phyloP scores from a whole-genome alignment of 2,888 invertebrate genomes.

The Autographa pulchrina region DNA sequence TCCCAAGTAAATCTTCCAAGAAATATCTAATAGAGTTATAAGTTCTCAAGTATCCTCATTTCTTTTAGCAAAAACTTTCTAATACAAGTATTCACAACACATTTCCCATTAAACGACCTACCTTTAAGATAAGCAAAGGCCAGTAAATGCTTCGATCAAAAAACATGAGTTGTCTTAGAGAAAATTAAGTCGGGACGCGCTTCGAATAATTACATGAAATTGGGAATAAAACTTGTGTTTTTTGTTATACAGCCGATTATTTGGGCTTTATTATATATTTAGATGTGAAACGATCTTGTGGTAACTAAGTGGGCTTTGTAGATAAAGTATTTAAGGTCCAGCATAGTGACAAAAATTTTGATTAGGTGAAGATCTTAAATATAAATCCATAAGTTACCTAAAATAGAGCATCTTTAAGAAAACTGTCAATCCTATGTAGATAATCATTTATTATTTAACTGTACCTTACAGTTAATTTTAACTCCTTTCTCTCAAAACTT shows the following conservation, averaged over 20 bases:
- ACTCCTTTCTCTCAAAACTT: too few species aligned
- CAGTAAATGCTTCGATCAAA: conserved; percentile 12
- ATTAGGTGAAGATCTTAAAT: background rate
- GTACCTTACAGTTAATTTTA: too few species aligned
- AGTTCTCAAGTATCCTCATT: background rate
- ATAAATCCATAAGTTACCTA: background rate
- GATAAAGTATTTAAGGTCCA: background rate
- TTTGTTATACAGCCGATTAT: background rate
- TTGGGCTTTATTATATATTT: conserved; percentile 4
- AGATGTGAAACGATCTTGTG: background rate
- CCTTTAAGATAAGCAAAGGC: conserved; percentile 7
- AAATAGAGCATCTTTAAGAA: too few species aligned
- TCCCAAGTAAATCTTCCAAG: background rate
- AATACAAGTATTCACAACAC: conserved; percentile 1
- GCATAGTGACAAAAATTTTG: background rate
- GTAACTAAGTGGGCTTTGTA: background rate
- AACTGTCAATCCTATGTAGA: too few species aligned
- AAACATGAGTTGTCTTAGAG: conserved; percentile 9
- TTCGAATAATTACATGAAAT: conserved; percentile 6
- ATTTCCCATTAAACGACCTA: conserved; percentile 7
- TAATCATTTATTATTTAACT: too few species aligned
- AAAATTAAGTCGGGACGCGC: conserved; percentile 6
- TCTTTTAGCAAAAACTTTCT: background rate
- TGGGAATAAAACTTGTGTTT: conserved; percentile 9
- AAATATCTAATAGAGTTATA: background rate